Base-by-base conservation (phyloP, 2,888 invertebrate genomes). In the Arrhopalites spinosus region DNA sequence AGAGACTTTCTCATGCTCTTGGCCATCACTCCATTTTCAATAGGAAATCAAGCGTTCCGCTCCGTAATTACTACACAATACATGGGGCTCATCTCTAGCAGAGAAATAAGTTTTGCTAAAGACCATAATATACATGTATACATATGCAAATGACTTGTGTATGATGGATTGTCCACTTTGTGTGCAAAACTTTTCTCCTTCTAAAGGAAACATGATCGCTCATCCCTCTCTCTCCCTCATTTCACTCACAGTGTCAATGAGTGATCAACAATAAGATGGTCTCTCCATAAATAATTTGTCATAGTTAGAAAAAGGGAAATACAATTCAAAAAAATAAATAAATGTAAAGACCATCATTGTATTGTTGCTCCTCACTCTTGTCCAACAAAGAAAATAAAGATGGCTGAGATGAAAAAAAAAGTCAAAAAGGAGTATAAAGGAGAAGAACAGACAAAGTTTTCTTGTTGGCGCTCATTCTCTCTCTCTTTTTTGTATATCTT, bases 91-190 rank as follows among this genome's bases (percentile, higher is more conserved):
- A n/a, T n/a, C n/a, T n/a, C n/a, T n/a, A n/a, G n/a, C n/a, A n/a
- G n/a, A n/a, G n/a, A n/a, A n/a, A n/a, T n/a, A n/a, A n/a, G n/a
- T n/a, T n/a, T n/a, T n/a, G n/a, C n/a, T n/a, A n/a, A n/a, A n/a
- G n/a, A n/a, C n/a, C n/a, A n/a, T n/a, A n/a, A n/a, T n/a, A n/a
- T n/a, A n/a, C n/a, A n/a, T n/a, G n/a, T n/a, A n/a, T n/a, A n/a
- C n/a, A n/a, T 50, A 69, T 69, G 53, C 53, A 50, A 69, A 53
- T 53, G 74, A 71, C 66, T 78, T 76, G 78, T 78, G n/a, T 77
- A 74, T 78, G 78, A 78, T 80, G 78, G 80, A 79, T 79, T 53
- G 74, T 71, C 53, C 68, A 77, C 76, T 77, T 64, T 43, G 70
- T 53, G 36, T 70, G 75, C 64, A 30, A 75, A 75, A 73, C 63